Evolutionary conservation across 2,113 vertebrate genomes (phyloP).

Genomic region (Girardinichthys multiradiatus): DNA sequence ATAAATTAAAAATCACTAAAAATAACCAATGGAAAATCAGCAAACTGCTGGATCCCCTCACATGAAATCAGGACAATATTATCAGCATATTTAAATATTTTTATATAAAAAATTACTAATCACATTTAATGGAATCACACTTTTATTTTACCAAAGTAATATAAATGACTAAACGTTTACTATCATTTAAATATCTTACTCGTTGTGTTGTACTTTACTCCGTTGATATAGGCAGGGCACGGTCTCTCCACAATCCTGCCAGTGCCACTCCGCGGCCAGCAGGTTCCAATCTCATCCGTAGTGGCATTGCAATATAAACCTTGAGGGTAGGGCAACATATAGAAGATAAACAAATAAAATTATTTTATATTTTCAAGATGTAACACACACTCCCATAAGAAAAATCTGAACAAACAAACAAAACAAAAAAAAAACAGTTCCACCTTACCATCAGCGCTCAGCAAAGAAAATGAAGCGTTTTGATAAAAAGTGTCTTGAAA

Average conservation of each 20-base stretch:
- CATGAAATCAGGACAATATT: background rate
- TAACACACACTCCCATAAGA: slow-evolving; percentile 2
- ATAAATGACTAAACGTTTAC: too few species aligned
- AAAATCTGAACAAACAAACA: background rate
- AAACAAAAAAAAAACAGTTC: background rate
- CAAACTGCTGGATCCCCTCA: background rate
- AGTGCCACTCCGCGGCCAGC: slow-evolving; percentile 91
- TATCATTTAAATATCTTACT: slow-evolving; percentile 82
- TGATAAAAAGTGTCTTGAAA: slow-evolving; percentile 85
- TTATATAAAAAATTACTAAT: background rate
- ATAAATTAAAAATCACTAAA: background rate
- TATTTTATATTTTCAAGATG: background rate
- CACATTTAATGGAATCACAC: background rate
- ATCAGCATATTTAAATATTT: background rate
- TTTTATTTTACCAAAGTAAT: background rate
- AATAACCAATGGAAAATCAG: too few species aligned
- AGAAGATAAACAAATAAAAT: background rate
- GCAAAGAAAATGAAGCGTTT: slow-evolving; percentile 81
- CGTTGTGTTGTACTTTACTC: slow-evolving; percentile 96
- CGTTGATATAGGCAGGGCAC: slow-evolving; percentile 96
- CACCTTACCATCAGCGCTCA: slow-evolving; percentile 87
- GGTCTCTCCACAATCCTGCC: slow-evolving; percentile 92
- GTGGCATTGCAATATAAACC: slow-evolving; percentile 93
- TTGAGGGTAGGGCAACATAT: slow-evolving; percentile 24
- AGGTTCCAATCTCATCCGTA: slow-evolving; percentile 96